Evolutionary conservation across 2,888 invertebrate genomes (phyloP), one percentile per base, ranked within the genome.

Genomic region (Melieria picta): DNA sequence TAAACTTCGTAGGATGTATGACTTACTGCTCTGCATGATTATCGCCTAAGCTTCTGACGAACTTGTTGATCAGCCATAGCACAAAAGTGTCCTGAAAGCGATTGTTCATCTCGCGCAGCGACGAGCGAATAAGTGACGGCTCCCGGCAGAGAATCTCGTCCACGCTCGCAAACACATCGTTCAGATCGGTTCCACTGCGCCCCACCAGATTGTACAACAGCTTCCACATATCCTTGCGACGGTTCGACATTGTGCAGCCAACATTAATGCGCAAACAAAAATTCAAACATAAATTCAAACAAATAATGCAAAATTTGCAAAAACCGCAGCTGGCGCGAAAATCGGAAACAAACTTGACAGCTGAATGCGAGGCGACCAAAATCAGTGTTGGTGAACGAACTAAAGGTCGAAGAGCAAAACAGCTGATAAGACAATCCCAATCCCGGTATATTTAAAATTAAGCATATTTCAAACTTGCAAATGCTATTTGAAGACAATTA

Each of bases 181-280:
- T 74, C 5, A 82, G 55, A 63, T 81, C 80, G 4, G 72, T 71
- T 13, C 79, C 78, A 62, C 79, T 81, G 4, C 81, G 79, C 60
- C 81, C 82, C 1, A 86, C 83, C 61, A 85, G 74, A 65, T 77
- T 83, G 72, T 84, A 85, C 4, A 85, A 76, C 68, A 86, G 75
- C 60, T 81, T 82, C 85, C 85, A 85, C 79, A 85, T 86, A 71
- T 85, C 85, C 68, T 81, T 83, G 0, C 83, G 83, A 3, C 79
- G 79, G 9, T 70, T 78, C n/a, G 84, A 75, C 85, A 85, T 77
- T 46, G 9, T 6, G 6, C 46, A n/a, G 5, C 48, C 7, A n/a
- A 46, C 13, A 58, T 5, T 10, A 57, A 9, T 11, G 9, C 9
- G 13, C 16, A 30, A 9, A 11, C 6, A 4, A 10, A 10, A n/a